A percentile compares a stretch with the other conserved stretches of the same genome.
phyloP scores from a whole-genome alignment of 2,113 vertebrate genomes.

The Strix uralensis region DNA sequence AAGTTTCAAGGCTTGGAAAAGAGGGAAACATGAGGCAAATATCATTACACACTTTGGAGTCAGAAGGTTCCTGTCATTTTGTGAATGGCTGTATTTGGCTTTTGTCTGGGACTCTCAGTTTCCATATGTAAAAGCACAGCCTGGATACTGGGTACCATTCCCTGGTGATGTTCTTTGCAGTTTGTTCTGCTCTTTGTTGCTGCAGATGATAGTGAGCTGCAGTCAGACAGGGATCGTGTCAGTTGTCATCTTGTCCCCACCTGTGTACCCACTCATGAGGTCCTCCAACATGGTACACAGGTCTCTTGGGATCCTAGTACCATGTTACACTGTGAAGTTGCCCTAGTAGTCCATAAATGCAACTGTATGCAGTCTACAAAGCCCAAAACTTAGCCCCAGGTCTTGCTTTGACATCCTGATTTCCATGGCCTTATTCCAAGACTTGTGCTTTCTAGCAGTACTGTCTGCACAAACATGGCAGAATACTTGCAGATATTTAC shows the following conservation, averaged over 20 bases:
- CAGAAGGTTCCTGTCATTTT: not conserved
- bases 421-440: not conserved
- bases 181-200: not conserved
- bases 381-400: not conserved
- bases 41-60: not conserved
- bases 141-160: not conserved
- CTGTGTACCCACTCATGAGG: not conserved
- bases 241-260: not conserved
- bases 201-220: not conserved
- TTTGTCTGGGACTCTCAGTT: not conserved
- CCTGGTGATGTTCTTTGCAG: not conserved
- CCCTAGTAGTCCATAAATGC: not conserved
- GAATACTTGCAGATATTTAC: not conserved
- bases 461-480: not conserved
- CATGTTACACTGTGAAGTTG: not conserved
- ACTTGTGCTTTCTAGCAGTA: not conserved
- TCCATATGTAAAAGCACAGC: not conserved
- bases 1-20: not conserved
- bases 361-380: not conserved
- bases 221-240: not conserved
- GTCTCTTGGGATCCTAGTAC: not conserved
- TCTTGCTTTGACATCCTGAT: not conserved
- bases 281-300: not conserved
- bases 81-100: not conserved
- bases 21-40: not conserved